phyloP scores from a whole-genome alignment of 2,113 vertebrate genomes.

The Ochotona princeps region DNA sequence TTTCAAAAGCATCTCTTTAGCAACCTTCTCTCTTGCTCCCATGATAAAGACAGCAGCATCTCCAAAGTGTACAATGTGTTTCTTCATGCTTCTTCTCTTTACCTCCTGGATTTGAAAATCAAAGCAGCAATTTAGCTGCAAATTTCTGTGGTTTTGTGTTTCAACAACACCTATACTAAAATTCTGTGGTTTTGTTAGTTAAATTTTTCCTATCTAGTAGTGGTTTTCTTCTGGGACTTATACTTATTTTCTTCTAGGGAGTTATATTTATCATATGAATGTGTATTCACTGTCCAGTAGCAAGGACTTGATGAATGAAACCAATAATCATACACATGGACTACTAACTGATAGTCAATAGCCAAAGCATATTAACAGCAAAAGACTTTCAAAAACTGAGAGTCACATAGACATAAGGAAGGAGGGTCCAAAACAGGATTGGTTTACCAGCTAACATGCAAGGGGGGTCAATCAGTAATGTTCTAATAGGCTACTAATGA shows the following conservation, averaged over 20 bases:
- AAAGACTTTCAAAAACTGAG: too few species aligned
- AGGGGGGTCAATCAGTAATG: too few species aligned
- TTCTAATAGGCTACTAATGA: too few species aligned
- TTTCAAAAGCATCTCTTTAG: neutral
- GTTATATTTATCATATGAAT: slow-evolving; percentile 24
- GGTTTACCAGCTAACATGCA: too few species aligned
- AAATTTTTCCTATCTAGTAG: neutral
- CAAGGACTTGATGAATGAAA: too few species aligned
- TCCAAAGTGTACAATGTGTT: neutral
- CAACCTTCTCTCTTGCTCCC: neutral
- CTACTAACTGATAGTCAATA: too few species aligned
- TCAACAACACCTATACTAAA: too few species aligned
- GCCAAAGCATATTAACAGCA: too few species aligned
- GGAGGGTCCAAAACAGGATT: too few species aligned
- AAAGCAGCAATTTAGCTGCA: neutral
- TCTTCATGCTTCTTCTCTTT: slow-evolving; percentile 1
- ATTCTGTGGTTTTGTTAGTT: slow-evolving; percentile 9
- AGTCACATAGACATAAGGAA: too few species aligned
- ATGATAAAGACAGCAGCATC: neutral
- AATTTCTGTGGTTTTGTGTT: slow-evolving; percentile 1
- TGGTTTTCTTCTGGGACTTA: slow-evolving; percentile 22
- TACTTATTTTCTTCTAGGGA: neutral
- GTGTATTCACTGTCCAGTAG: neutral
- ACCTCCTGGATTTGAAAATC: slow-evolving; percentile 30
- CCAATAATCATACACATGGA: too few species aligned